Evolutionary conservation across 2,888 invertebrate genomes (phyloP), one percentile per base, ranked within the genome.

Genomic region (Thysanoteuthis rhombus): DNA sequence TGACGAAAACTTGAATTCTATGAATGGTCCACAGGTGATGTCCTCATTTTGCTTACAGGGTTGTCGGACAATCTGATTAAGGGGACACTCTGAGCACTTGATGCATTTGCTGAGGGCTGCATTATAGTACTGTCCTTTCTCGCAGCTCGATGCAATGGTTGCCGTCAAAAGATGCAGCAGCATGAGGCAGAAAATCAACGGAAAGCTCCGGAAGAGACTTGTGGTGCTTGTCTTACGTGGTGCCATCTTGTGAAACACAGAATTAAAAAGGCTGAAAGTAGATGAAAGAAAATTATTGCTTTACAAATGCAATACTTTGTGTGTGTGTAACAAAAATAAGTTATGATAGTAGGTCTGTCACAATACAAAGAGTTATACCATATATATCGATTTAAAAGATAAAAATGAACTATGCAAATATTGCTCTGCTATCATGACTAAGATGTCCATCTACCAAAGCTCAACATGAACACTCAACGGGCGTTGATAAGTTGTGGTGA

Each of bases 1-100:
- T 12, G n/a, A 75, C 12, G 75, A 75, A 92, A 94, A 93, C 40
- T 93, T 94, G 93, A 95, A 95, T 89, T 95, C 95, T 92, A 94
- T 94, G 93, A 95, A 95, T 22, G 95, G 95, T 22, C 95, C 94
- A 93, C 95, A 95, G 36, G 94, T 93, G 6, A 94, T 94, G 94
- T 95, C 94, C 12, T 93, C 40, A 38, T 93, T 93, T 28, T 94
- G 92, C 19, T 93, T 93, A 47, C 95, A 95, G 16, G 95, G 95
- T 36, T 40, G 92, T 42, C 94, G 94, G 42, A 95, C 94, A 91
- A 95, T 94, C 58, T 95, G 94, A 93, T 95, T 95, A 22, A 93
- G 90, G 2, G 95, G 94, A 93, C 95, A 95, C 28, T n/a, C 52
- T 36, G 95, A 94, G 75, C 95, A 95, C 2, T 93, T 90, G 75